Percentiles rank a stretch among this genome's conserved stretches.
phyloP scores from a whole-genome alignment of 2,113 vertebrate species.

The Erythrolamprus reginae region DNA sequence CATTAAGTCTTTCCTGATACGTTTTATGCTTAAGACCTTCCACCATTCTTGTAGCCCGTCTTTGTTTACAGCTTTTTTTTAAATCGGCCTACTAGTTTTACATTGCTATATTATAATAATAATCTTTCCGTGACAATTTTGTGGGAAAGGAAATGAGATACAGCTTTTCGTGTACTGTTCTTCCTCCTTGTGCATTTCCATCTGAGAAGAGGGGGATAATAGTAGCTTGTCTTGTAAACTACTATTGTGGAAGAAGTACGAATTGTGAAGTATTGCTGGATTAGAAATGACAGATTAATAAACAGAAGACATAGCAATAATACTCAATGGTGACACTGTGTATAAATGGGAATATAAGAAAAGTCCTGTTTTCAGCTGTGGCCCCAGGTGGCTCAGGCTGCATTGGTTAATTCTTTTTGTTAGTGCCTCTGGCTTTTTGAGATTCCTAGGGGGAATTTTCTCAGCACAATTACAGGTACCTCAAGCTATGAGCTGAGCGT shows the following conservation, averaged over 20 bases:
- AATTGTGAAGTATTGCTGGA: neutral
- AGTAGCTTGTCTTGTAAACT: too few relatives aligned
- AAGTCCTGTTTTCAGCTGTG: neutral
- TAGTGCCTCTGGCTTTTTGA: neutral
- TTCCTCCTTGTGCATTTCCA: neutral
- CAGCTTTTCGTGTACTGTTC: neutral
- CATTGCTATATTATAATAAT: too few relatives aligned
- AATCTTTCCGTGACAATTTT: neutral
- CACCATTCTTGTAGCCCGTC: too few relatives aligned
- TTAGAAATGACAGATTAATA: neutral
- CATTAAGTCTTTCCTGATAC: too few relatives aligned
- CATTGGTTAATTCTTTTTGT: neutral
- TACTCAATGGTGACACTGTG: neutral
- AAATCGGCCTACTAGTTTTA: too few relatives aligned
- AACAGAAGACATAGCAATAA: neutral
- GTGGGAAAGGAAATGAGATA: neutral
- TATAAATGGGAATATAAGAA: neutral
- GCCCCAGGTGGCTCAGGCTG: neutral
- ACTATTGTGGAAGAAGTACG: neutral
- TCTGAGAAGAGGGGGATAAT: neutral
- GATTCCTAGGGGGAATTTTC: neutral
- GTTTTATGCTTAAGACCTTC: too few relatives aligned
- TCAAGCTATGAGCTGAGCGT: neutral
- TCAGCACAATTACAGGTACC: neutral
- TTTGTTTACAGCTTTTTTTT: too few relatives aligned